Evolutionary conservation across 2,797 vertebrate species (phyloP), one percentile per base, ranked within the genome.

Genomic region (Spinus olivaceus): DNA sequence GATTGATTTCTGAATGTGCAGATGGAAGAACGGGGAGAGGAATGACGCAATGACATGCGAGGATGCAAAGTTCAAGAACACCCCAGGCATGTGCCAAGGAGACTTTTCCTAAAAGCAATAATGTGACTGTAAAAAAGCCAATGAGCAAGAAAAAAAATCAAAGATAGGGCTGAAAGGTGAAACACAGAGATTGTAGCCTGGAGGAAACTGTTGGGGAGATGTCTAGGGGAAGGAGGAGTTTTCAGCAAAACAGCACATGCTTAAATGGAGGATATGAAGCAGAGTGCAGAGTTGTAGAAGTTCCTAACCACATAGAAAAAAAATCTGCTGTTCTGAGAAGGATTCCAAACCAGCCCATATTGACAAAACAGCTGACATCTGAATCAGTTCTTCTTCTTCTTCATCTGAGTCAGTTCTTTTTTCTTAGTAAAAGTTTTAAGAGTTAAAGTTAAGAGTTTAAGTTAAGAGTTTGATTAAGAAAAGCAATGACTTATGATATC

Each of bases 1-100:
- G 86, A 95, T 73, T 96, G 95, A 95, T 96, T 97, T 95, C 90
- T 94, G 57, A 95, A 66, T 28, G 24, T 41, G 41, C 54, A 59
- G 53, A 83, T 88, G 65, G 73, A 88, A 86, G 67, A 70, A 86
- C 12, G 42, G 57, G 42, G 30, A 93, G 69, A 73, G 72, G 54
- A 92, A 83, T 4, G 28, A 61, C 0, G 1, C 65, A 64, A 42
- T 12, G 39, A 76, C 56, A 47, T n/a, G 50, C 85, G 39, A 83
- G 21, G 60, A 37, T 28, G 69, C 27, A 53, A 81, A 96, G 88
- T 77, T 94, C 78, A 93, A 70, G 74, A 95, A 61, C 20, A 59
- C 44, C 1, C 1, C 27, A n/a, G 41, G 51, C 44, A 76, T 15
- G 16, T 92, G 84, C 79, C 89, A 90, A 90, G 57, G 32, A 81